Base-by-base conservation (phyloP, 2,888 invertebrate genomes). In the Xanthorhoe designata region DNA sequence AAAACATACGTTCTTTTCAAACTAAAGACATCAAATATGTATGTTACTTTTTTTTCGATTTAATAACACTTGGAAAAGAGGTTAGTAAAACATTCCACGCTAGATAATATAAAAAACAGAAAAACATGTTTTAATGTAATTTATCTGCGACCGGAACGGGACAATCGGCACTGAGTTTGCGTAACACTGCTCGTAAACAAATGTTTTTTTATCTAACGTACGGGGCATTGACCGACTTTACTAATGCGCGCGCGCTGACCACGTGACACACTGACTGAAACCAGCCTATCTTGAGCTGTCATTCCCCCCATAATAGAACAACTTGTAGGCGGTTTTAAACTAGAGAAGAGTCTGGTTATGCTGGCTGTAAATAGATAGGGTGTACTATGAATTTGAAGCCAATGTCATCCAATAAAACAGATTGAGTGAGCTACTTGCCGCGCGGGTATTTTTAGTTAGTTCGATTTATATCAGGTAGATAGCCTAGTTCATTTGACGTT, bases 171-270 rank as follows among this genome's bases (percentile, higher is more conserved):
- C 73, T 76, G 77, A 74, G 77, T 90, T 91, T 91, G 91, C 92
- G 92, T 92, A 92, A 91, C 84, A 79, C 78, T 78, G 77, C 84
- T 82, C 88, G 90, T 91, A 91, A 90, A 90, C 90, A 92, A 88
- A 87, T 87, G 80, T 89, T 77, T 87, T 91, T 89, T 89, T 92
- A 92, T 91, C 92, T 91, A 92, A 90, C 88, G 87, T 87, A 78
- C 89, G 89, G 92, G 90, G 92, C 92, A 92, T 92, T 92, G 92
- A 92, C 92, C 92, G 92, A 90, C 82, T 89, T 92, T 88, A 92
- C 91, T 85, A 90, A 91, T 88, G 91, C 91, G 90, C 90, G 87
- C 82, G 89, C 89, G 90, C 80, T 82, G 87, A 78, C 91, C 92
- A 92, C 92, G 92, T 92, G 92, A 92, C 92, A 90, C 83, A 91